These are phyloP conservation scores for Acanthornis magna DNA, from an alignment of 2,797 vertebrate species.

Conservation along the genomic window DNA sequence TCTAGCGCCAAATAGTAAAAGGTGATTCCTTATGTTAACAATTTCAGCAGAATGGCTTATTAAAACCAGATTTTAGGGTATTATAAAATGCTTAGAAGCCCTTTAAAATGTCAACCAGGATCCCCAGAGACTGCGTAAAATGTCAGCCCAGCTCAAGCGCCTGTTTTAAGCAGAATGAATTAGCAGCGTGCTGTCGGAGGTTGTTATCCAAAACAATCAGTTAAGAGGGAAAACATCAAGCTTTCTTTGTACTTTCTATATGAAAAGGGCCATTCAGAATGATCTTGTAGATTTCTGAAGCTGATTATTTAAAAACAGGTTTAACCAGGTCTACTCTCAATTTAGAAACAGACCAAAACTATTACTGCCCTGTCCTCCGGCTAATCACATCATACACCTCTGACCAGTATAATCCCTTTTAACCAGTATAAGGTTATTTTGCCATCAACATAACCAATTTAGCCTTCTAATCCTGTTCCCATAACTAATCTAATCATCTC, in stretches of 20 bases:
- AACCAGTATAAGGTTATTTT: slow-evolving; percentile 48
- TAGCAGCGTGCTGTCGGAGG: slow-evolving; percentile 79
- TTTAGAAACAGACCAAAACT: slow-evolving; percentile 61
- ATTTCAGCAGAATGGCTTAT: slow-evolving; percentile 92
- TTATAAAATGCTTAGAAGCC: slow-evolving; percentile 99
- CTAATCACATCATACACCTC: slow-evolving; percentile 64
- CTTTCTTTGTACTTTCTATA: slow-evolving; percentile 75
- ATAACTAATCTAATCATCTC: slow-evolving; percentile 64
- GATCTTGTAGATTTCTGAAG: slow-evolving; percentile 72
- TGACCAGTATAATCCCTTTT: slow-evolving; percentile 56
- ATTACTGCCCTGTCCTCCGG: slow-evolving; percentile 40
- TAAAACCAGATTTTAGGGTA: slow-evolving; percentile 98
- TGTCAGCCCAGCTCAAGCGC: slow-evolving; percentile 92
- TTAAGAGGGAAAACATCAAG: slow-evolving; percentile 75
- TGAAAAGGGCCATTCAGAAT: slow-evolving; percentile 71
- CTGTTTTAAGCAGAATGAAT: slow-evolving; percentile 99
- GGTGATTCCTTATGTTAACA: slow-evolving; percentile 94
- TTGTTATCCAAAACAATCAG: slow-evolving; percentile 83
- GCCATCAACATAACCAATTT: slow-evolving; percentile 57
- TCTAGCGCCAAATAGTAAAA: slow-evolving; percentile 81
- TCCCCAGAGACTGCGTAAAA: slow-evolving; percentile 94
- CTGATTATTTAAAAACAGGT: slow-evolving; percentile 67
- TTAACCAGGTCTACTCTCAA: slow-evolving; percentile 54
- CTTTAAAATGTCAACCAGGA: slow-evolving; percentile 99
- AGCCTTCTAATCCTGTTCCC: slow-evolving; percentile 54